Percentiles rank a stretch among this genome's conserved stretches.
phyloP scores from a whole-genome alignment of 1,140 invertebrate species.

The Hermatobates lingyangjiaoensis region DNA sequence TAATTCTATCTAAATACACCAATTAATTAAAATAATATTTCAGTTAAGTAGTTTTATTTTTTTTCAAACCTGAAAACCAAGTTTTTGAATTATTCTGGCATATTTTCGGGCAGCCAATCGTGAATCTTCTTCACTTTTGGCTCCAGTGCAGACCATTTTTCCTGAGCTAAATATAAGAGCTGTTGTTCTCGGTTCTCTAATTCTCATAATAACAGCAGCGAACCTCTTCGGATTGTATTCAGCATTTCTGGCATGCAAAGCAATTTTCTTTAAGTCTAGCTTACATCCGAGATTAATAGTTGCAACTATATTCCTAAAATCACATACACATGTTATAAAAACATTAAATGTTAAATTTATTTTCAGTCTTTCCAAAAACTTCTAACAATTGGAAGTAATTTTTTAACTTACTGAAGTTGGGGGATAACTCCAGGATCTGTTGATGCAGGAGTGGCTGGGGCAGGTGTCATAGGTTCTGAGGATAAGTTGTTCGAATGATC shows the following conservation, averaged over 20 bases:
- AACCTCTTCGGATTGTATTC: conserved; percentile 99
- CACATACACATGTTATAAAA: conserved; percentile 9
- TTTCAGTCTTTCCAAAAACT: neutral
- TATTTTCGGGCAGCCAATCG: conserved; percentile 93
- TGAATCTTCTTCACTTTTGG: conserved; percentile 97
- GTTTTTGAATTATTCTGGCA: conserved; percentile 96
- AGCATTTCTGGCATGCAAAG: conserved; percentile 94
- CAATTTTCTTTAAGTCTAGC: conserved; percentile 92
- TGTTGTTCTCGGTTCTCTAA: conserved; percentile 93
- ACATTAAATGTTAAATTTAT: conserved; percentile 1
- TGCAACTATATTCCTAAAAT: conserved; percentile 82
- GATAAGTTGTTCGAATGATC: conserved; percentile 27
- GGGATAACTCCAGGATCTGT: conserved; percentile 85
- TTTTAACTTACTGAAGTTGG: conserved; percentile 65
- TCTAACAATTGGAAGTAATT: neutral
- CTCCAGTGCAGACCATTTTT: conserved; percentile 99
- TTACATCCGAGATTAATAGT: conserved; percentile 95
- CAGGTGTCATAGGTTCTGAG: conserved; percentile 72
- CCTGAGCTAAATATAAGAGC: conserved; percentile 98
- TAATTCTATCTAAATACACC: conserved; percentile 1
- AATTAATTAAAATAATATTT: conserved; percentile 12
- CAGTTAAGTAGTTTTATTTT: too few species aligned
- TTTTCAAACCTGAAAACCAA: conserved; percentile 88
- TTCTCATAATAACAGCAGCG: conserved; percentile 99
- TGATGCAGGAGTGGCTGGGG: conserved; percentile 86